Base-by-base conservation (phyloP, 1,140 invertebrate genomes). In the Sarcophaga peregrina region DNA sequence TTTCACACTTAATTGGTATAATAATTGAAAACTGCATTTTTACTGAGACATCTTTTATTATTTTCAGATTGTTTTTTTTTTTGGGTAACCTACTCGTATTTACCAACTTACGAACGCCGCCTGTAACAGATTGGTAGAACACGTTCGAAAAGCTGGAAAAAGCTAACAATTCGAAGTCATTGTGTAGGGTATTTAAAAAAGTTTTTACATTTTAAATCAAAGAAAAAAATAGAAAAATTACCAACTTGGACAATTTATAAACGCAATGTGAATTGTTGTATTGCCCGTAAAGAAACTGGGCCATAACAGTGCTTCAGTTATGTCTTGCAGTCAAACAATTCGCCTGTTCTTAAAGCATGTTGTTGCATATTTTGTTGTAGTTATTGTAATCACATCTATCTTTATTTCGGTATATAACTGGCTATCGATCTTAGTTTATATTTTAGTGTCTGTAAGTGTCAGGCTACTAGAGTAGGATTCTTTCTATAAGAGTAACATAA, bases 221-320 rank as follows among this genome's bases (percentile, higher is more conserved):
- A 37, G 25, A 37, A 68, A 20, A 68, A 68, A 20, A 15, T n/a
- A 6, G 5, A 58, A n/a, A 58, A 68, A 68, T 68, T 20, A 68
- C 62, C 62, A 68, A 68, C 62, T 68, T 68, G 62, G 62, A 68
- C 62, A 68, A 68, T 68, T 68, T 68, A 68, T 68, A 68, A 68
- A 20, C 62, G 62, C 62, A 68, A 68, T 68, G 62, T 68, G 62
- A 68, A 68, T 68, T 68, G 62, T 25, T 68, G 62, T 20, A 68
- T 68, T 68, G 62, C 17, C 62, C 62, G 62, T 68, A 68, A 20
- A 20, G 62, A 68, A 68, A 68, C 62, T 68, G 62, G 62, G 62
- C 62, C 62, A 68, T 68, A 68, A 68, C 62, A 68, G 62, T 68
- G 62, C 62, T 68, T 20, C 20, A 68, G 62, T 68, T 68, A 68